phyloP scores from a whole-genome alignment of 1,140 invertebrate genomes.

The Zeugodacus cucurbitae region DNA sequence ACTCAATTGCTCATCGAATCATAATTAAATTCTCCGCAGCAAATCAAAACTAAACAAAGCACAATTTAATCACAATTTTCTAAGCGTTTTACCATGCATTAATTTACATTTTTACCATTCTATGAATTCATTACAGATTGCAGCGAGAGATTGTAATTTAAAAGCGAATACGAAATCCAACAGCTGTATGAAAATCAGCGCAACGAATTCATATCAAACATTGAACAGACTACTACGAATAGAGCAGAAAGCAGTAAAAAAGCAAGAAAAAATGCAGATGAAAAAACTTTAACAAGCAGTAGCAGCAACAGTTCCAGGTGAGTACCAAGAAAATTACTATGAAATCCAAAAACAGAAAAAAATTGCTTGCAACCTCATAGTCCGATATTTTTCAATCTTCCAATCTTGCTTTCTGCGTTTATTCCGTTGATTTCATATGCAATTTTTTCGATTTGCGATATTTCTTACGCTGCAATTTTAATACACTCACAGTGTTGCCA shows the following conservation, averaged over 20 bases:
- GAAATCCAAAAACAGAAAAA: background rate
- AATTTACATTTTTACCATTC: background rate
- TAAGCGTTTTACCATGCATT: conserved; percentile 5
- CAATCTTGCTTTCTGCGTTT: too few species aligned
- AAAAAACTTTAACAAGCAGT: background rate
- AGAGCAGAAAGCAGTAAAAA: background rate
- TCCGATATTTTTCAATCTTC: background rate
- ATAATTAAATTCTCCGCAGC: background rate
- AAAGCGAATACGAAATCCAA: background rate
- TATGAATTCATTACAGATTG: conserved; percentile 21
- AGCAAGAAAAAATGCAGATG: too few species aligned
- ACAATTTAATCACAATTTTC: conserved; percentile 17
- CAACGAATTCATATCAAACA: conserved; percentile 11
- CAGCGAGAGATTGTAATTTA: background rate
- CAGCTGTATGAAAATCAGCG: conserved; percentile 6
- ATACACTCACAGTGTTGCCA: conserved; percentile 35
- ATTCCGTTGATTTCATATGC: conserved; percentile 1
- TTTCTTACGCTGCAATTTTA: background rate
- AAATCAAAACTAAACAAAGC: conserved; percentile 9
- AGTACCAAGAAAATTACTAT: background rate
- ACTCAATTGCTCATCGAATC: background rate
- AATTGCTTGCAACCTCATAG: too few species aligned
- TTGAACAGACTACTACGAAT: background rate
- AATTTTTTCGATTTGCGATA: conserved; percentile 18
- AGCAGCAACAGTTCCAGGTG: background rate